phyloP scores from a whole-genome alignment of 2,113 vertebrate genomes.

The Myrmophylax atrothorax region DNA sequence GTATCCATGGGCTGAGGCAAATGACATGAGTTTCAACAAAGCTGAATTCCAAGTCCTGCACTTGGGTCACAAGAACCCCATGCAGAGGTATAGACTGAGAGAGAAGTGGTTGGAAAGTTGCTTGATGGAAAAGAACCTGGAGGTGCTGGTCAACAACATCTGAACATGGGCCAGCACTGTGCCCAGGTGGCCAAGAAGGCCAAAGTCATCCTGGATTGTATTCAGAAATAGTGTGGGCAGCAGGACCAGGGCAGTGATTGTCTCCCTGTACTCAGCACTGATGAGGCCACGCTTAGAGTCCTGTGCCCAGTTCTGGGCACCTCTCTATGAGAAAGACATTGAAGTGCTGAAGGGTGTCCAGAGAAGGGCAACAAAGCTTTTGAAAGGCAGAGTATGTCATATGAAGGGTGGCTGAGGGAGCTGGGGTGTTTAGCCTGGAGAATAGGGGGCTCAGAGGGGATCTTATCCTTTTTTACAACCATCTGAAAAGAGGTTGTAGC shows the following conservation, averaged over 20 bases:
- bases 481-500: not conserved
- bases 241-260: not conserved
- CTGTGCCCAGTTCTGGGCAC: not conserved
- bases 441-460: not conserved
- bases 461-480: no score
- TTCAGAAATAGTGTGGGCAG: not conserved
- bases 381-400: not conserved
- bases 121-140: not conserved
- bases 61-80: not conserved
- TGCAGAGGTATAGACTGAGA: not conserved
- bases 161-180: not conserved
- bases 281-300: not conserved
- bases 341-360: not conserved
- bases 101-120: not conserved
- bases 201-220: not conserved
- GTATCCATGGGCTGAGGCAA: not conserved
- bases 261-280: not conserved
- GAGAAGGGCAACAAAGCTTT: not conserved
- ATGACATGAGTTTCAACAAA: not conserved
- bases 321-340: not conserved
- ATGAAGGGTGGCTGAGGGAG: not conserved
- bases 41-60: not conserved
- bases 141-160: not conserved
- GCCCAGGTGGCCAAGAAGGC: not conserved
- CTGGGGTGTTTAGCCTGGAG: not conserved